Evolutionary conservation across 2,113 vertebrate genomes (phyloP).

Genomic region (Cepphus grylle): DNA sequence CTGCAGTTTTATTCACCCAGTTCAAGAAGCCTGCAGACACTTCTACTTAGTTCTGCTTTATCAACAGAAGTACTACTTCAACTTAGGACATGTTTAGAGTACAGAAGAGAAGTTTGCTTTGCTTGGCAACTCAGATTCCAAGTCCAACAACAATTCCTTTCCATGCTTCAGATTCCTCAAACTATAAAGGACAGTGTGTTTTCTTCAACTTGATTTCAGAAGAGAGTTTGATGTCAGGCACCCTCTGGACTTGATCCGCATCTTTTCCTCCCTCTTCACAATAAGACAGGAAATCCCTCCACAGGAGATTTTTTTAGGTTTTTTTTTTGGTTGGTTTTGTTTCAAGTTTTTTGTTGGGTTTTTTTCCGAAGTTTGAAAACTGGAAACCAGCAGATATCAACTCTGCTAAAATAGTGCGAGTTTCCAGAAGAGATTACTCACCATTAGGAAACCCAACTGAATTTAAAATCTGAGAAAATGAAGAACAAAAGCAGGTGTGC

Average conservation of each 20-base stretch:
- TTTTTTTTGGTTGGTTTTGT: not conserved
- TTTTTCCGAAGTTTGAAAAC: not conserved
- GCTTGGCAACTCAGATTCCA: not conserved
- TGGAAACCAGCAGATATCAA: not conserved
- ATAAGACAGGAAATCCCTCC: not conserved
- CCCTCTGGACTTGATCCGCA: not conserved
- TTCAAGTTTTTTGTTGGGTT: not conserved
- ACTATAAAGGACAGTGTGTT: not conserved
- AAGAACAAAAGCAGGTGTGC: not conserved
- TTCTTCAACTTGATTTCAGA: not conserved
- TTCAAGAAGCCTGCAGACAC: not conserved
- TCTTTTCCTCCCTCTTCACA: not conserved
- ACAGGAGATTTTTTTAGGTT: not conserved
- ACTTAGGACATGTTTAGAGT: not conserved
- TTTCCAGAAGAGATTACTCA: not conserved
- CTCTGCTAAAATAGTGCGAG: not conserved
- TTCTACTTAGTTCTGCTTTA: not conserved
- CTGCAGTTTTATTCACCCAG: not conserved
- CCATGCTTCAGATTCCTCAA: not conserved
- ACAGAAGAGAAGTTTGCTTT: not conserved
- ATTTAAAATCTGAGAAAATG: not conserved
- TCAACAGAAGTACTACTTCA: not conserved
- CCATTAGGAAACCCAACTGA: not conserved
- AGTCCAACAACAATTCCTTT: not conserved
- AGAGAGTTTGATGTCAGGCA: not conserved